Evolutionary conservation across 30 jellyfish, hydroid and myxozoan genomes (phyloP).

Genomic region (Aurelia sp.): DNA sequence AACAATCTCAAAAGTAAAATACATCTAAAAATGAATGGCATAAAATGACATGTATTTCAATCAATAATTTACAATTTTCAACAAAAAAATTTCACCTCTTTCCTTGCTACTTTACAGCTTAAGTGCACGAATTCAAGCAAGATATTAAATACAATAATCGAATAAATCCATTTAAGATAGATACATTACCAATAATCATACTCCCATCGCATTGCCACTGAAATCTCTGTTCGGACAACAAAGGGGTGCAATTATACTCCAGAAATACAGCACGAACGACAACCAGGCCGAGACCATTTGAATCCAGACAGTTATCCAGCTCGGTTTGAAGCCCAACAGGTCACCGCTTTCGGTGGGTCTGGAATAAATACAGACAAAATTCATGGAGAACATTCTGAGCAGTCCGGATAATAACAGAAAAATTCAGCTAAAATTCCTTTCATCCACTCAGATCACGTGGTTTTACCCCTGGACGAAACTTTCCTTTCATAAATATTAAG

Average conservation of each 20-base stretch:
- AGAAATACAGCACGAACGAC: constrained; percentile 52
- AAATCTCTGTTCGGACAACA: constrained; percentile 73
- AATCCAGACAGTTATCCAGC: constrained; percentile 77
- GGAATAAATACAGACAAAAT: background rate
- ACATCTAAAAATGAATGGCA: too few relatives aligned
- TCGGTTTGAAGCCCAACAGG: constrained; percentile 55
- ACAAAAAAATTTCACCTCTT: too few relatives aligned
- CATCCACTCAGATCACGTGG: too few relatives aligned
- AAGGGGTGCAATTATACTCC: constrained; percentile 80
- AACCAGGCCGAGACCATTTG: constrained; percentile 76
- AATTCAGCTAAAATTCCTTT: background rate
- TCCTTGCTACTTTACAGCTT: too few relatives aligned
- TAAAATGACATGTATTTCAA: too few relatives aligned
- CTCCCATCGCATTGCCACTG: constrained; percentile 19
- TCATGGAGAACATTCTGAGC: background rate
- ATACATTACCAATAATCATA: constrained; percentile 4
- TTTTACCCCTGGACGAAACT: too few relatives aligned
- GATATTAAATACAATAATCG: too few relatives aligned
- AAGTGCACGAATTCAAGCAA: too few relatives aligned
- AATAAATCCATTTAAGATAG: background rate
- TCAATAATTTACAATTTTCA: too few relatives aligned
- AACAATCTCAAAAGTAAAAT: too few relatives aligned
- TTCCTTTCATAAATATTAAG: too few relatives aligned
- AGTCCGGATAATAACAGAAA: background rate
- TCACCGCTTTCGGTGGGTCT: constrained; percentile 73